Percentiles rank a stretch among this genome's conserved stretches.
phyloP scores from a whole-genome alignment of 2,113 vertebrate species.

The Pteropus alecto region DNA sequence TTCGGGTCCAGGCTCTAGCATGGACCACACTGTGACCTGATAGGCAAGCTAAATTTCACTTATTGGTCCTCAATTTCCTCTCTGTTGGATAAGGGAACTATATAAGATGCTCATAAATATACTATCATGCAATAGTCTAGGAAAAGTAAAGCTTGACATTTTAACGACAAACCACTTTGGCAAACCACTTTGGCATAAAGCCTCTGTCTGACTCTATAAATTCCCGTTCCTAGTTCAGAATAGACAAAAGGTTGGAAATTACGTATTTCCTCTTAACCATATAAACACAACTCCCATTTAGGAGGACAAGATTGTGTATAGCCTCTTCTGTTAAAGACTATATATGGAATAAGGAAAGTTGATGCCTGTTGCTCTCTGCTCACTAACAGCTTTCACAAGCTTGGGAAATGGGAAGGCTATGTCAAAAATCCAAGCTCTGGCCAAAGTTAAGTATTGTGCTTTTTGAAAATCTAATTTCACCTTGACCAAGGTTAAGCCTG shows the following conservation, averaged over 20 bases:
- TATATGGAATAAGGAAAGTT: neutral
- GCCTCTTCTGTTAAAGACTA: neutral
- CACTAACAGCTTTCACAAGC: neutral
- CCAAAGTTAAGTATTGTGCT: neutral
- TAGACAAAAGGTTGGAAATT: neutral
- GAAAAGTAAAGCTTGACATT: neutral
- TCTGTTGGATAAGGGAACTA: neutral
- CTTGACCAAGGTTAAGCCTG: neutral
- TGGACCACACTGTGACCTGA: neutral
- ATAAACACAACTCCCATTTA: neutral
- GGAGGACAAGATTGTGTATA: neutral
- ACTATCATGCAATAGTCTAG: neutral
- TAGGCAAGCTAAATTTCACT: neutral
- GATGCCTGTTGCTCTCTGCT: neutral
- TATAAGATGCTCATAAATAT: neutral
- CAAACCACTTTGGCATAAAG: neutral
- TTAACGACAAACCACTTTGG: neutral
- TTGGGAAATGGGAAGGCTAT: neutral
- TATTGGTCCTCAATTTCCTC: neutral
- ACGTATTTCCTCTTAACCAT: neutral
- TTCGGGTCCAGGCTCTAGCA: neutral
- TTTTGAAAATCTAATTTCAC: conserved; percentile 38
- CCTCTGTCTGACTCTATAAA: neutral
- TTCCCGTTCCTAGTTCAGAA: neutral
- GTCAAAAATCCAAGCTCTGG: neutral